Evolutionary conservation across 2,888 invertebrate species (phyloP).

Genomic region (Caenorhabditis sp.): DNA sequence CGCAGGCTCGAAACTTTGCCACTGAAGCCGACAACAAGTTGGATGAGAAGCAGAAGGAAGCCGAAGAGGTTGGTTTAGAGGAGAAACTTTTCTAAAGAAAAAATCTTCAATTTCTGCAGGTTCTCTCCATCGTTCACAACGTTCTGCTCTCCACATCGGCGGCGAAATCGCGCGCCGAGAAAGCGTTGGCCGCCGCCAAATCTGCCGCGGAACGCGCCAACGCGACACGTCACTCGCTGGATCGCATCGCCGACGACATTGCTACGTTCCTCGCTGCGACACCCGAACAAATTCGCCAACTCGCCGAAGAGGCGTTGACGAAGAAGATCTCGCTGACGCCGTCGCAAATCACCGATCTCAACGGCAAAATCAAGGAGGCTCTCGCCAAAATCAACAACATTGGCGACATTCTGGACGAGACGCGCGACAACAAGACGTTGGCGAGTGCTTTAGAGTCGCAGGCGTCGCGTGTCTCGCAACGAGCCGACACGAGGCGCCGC

Average conservation of each 20-base stretch:
- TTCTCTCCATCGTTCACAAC: slow-evolving; percentile 23
- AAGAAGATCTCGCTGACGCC: slow-evolving; percentile 86
- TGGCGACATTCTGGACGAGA: slow-evolving; percentile 87
- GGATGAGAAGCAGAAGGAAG: slow-evolving; percentile 82
- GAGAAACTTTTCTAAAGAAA: too few relatives aligned
- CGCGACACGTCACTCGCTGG: slow-evolving; percentile 77
- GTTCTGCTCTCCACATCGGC: slow-evolving; percentile 21
- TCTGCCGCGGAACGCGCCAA: slow-evolving; percentile 79
- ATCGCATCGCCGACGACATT: slow-evolving; percentile 77
- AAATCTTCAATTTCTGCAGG: too few relatives aligned
- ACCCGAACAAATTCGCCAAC: slow-evolving; percentile 75
- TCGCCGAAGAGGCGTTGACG: slow-evolving; percentile 78
- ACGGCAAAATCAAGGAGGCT: slow-evolving; percentile 80
- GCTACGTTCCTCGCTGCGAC: slow-evolving; percentile 78
- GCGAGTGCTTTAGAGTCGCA: slow-evolving; percentile 81
- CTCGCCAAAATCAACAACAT: slow-evolving; percentile 87
- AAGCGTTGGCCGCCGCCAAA: slow-evolving; percentile 37
- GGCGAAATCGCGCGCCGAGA: slow-evolving; percentile 33
- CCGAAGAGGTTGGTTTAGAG: slow-evolving; percentile 81
- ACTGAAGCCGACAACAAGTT: slow-evolving; percentile 84
- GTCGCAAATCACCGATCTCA: slow-evolving; percentile 84
- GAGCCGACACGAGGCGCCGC: slow-evolving; percentile 75
- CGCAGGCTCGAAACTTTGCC: slow-evolving; percentile 86
- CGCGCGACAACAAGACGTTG: slow-evolving; percentile 81
- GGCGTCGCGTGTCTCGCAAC: slow-evolving; percentile 72